Percentiles rank a stretch among this genome's conserved stretches.
Evolutionary conservation across 2,888 invertebrate genomes (phyloP).

Genomic region (Andrena marginata): DNA sequence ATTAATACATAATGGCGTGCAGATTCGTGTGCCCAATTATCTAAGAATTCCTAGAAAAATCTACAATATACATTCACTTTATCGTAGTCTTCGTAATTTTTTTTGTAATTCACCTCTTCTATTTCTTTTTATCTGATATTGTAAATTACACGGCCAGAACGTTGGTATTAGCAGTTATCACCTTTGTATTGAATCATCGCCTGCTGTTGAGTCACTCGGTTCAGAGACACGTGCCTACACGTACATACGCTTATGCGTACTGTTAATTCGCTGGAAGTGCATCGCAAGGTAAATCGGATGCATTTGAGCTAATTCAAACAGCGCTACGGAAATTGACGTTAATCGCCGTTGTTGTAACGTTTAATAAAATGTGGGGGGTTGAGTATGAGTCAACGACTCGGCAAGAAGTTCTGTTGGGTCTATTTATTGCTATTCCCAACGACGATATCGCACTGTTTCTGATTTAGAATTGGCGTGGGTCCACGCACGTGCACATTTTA

Average conservation of each 20-base stretch:
- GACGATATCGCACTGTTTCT: conserved; percentile 8
- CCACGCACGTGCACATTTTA: conserved; percentile 24
- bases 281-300: conserved; percentile 28
- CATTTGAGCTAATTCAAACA: conserved; percentile 19
- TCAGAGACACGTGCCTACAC: conserved; percentile 27
- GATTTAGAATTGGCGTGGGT: conserved; percentile 24
- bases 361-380: not conserved
- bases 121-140: not conserved
- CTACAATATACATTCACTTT: not conserved
- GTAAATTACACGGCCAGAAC: not conserved
- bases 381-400: not conserved
- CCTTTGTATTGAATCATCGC: conserved; percentile 33
- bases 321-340: conserved; percentile 8
- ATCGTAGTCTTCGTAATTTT: not conserved
- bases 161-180: conserved; percentile 23
- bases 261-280: conserved; percentile 31
- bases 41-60: conserved; percentile 3
- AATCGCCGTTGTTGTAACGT: not conserved
- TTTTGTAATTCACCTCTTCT: not conserved
- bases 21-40: not conserved
- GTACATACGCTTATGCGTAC: conserved; percentile 13
- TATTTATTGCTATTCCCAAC: conserved; percentile 18
- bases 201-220: conserved; percentile 48
- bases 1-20: not conserved
- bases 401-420: not conserved